Conservation (phyloP, 2,888 invertebrate genomes). For the Pyrrhosoma nymphula region DNA sequence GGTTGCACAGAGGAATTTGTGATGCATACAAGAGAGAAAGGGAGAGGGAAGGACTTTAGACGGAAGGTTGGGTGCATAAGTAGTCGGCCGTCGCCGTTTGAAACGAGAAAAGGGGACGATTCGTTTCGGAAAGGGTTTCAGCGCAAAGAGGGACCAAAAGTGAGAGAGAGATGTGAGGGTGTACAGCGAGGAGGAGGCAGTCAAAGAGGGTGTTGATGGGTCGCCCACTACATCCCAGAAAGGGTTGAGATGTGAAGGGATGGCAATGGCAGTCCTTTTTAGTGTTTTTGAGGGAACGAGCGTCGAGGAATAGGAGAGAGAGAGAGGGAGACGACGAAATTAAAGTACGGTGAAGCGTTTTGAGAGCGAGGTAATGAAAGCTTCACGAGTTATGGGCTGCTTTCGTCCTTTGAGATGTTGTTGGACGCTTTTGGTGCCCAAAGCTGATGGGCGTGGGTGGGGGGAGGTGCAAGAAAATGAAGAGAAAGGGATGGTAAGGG, state of each 20-base stretch:
- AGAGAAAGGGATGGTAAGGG: neutral
- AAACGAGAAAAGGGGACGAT: neutral
- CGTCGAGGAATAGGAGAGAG: neutral
- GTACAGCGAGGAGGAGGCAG: neutral
- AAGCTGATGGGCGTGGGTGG: neutral
- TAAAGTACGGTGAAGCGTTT: neutral
- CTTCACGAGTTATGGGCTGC: neutral
- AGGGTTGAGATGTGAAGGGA: neutral
- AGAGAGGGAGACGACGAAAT: neutral
- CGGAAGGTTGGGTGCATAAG: neutral
- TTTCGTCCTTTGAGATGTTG: slow-evolving; percentile 10
- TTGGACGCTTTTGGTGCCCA: neutral
- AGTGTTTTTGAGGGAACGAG: neutral
- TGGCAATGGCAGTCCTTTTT: neutral
- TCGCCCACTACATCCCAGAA: neutral
- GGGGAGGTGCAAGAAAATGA: neutral
- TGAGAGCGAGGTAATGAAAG: slow-evolving; percentile 20
- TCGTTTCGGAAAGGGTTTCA: neutral
- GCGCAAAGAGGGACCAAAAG: neutral
- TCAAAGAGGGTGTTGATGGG: neutral
- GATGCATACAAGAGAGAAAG: neutral
- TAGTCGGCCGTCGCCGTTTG: neutral
- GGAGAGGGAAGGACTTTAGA: neutral
- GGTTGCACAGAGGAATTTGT: neutral
- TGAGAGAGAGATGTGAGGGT: neutral